Evolutionary conservation across 1,140 invertebrate species (phyloP).

Genomic region (Atta cephalotes): DNA sequence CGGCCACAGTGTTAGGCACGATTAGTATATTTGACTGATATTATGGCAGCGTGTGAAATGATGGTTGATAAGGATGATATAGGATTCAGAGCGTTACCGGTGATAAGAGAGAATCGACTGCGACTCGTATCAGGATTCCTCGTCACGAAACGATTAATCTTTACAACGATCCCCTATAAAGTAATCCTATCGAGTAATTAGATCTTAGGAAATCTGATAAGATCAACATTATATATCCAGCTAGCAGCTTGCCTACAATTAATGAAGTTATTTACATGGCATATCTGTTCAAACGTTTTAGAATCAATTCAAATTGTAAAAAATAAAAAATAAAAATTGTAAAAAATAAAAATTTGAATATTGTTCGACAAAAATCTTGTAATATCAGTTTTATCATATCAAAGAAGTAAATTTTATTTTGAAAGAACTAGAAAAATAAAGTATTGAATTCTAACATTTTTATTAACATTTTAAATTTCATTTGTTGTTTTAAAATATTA

Average conservation of each 20-base stretch:
- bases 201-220: constrained; percentile 46
- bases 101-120: constrained; percentile 52
- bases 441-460: background rate
- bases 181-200: constrained; percentile 53
- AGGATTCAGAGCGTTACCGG: constrained; percentile 44
- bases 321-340: background rate
- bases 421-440: background rate
- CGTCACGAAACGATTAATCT: constrained; percentile 59
- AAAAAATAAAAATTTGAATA: background rate
- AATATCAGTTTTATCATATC: background rate
- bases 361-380: background rate
- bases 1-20: constrained; percentile 31
- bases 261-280: constrained; percentile 40
- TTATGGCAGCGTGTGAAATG: constrained; percentile 31
- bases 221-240: constrained; percentile 30
- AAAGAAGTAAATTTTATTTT: constrained; percentile 13
- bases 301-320: background rate
- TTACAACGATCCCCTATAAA: constrained; percentile 39
- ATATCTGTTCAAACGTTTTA: background rate
- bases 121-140: constrained; percentile 49
- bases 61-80: constrained; percentile 63
- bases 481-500: background rate
- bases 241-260: constrained; percentile 36
- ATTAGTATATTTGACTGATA: constrained; percentile 56
- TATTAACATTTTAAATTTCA: background rate